Evolutionary conservation across 2,797 vertebrate species (phyloP), one percentile per base, ranked within the genome.

Genomic region (Notolabrus celidotus): DNA sequence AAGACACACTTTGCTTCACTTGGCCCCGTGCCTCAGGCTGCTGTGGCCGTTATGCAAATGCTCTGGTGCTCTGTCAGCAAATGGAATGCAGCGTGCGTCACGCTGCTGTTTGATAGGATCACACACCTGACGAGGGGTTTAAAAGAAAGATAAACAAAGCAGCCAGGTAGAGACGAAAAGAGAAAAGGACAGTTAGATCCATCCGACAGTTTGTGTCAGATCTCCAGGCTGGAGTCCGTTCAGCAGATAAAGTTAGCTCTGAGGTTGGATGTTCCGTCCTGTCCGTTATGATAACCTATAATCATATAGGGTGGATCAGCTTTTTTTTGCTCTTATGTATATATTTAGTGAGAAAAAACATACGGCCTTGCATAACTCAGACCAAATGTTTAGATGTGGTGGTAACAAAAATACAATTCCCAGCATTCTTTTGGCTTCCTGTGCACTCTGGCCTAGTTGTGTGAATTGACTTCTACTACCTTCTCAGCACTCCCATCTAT

Each of bases 11-110:
- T n/a, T 84, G 70, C 77, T 56, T 77, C 75, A 80, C 50, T 86
- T 89, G 89, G 90, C 85, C 45, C 1, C 0, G 2, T 15, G 74
- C 83, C 86, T 45, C 7, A 0, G 55, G 83, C 82, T 66, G 69
- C 79, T 59, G 59, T 53, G 78, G 83, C 91, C 85, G 93, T 94
- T 94, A 94, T 93, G 92, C 93, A 94, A 94, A 94, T 92, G 50
- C 46, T 58, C 60, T 20, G 36, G 17, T 59, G 22, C 49, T 46
- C 57, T 77, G 71, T 79, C 58, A 72, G 73, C 47, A 49, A 61
- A 71, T 67, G 85, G 87, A 90, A 88, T 88, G 77, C 29, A 8
- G 38, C 67, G 41, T 39, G 50, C 16, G 19, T 57, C 59, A 45
- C 55, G 23, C 25, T 33, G 9, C 5, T 38, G 47, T 66, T 55